Conservation (phyloP, 2,888 invertebrate species). For the Drosophila birchii region DNA sequence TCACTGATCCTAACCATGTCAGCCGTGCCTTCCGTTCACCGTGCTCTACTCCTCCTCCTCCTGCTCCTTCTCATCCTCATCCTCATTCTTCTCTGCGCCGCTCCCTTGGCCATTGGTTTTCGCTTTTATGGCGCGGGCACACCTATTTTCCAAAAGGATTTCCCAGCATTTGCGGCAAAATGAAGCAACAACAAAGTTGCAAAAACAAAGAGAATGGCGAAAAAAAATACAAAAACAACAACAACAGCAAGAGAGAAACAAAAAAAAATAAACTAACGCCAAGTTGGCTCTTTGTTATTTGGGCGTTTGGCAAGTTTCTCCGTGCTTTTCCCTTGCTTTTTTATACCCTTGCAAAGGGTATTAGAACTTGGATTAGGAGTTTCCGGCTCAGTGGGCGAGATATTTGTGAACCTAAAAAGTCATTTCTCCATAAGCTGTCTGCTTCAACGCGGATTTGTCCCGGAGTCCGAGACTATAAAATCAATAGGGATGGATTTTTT, state of each 20-base stretch:
- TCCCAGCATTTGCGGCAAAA: slow-evolving; percentile 58
- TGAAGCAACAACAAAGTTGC: slow-evolving; percentile 50
- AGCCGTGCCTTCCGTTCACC: slow-evolving; percentile 39
- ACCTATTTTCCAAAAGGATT: slow-evolving; percentile 71
- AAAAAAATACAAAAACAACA: slow-evolving; percentile 7
- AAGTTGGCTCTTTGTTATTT: slow-evolving; percentile 56
- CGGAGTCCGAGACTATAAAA: slow-evolving; percentile 27
- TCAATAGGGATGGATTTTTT: slow-evolving; percentile 29
- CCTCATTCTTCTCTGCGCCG: not conserved
- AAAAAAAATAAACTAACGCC: slow-evolving; percentile 33
- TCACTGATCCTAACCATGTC: slow-evolving; percentile 54
- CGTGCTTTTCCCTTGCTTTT: slow-evolving; percentile 38
- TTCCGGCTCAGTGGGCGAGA: slow-evolving; percentile 42
- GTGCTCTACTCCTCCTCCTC: not conserved
- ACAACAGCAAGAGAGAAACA: not conserved
- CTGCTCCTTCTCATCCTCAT: not conserved
- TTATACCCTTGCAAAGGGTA: slow-evolving; percentile 39
- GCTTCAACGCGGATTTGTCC: slow-evolving; percentile 41
- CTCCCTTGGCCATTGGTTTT: slow-evolving; percentile 51
- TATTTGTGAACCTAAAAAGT: slow-evolving; percentile 41
- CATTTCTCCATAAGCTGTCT: slow-evolving; percentile 43
- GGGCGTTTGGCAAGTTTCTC: slow-evolving; percentile 50
- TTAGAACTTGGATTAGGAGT: slow-evolving; percentile 44
- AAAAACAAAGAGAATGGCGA: slow-evolving; percentile 31
- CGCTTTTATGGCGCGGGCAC: slow-evolving; percentile 65